Conservation (phyloP, 1,140 invertebrate species). For the Cydia amplana region DNA sequence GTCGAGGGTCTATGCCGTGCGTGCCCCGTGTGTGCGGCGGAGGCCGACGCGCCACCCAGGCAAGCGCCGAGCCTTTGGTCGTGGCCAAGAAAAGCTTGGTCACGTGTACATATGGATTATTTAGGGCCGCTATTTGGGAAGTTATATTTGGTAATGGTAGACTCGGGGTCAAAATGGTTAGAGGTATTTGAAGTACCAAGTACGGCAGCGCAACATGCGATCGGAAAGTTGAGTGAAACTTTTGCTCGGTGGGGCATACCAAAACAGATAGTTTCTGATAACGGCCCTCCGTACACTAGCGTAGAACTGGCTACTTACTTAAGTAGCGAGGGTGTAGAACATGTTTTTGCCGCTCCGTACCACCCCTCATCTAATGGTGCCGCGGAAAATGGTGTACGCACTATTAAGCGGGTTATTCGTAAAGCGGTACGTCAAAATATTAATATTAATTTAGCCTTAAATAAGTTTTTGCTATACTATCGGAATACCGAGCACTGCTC, state of each 20-base stretch:
- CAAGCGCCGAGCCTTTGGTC: not conserved
- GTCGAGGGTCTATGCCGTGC: no score
- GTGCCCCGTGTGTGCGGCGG: no score
- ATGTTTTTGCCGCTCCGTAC: conserved; percentile 43
- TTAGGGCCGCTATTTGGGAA: not conserved
- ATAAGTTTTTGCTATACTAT: not conserved
- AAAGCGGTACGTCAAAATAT: not conserved
- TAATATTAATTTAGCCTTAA: not conserved
- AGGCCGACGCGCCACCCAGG: no score
- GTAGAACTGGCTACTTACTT: conserved; percentile 46
- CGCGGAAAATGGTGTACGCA: conserved; percentile 13
- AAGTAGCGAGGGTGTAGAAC: conserved; percentile 45
- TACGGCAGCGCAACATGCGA: conserved; percentile 17
- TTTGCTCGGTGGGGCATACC: conserved; percentile 38
- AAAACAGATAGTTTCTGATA: conserved; percentile 42
- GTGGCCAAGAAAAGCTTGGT: not conserved
- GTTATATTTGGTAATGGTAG: not conserved
- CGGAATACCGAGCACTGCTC: not conserved
- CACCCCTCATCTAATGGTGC: conserved; percentile 27
- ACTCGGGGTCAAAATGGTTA: conserved; percentile 3
- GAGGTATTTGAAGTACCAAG: not conserved
- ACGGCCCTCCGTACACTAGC: conserved; percentile 43
- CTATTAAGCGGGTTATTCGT: not conserved
- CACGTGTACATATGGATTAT: not conserved
- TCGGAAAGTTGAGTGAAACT: conserved; percentile 14